These are phyloP conservation scores for Suricata suricatta DNA, from an alignment of 2,113 vertebrate species.

Conservation along the genomic window DNA sequence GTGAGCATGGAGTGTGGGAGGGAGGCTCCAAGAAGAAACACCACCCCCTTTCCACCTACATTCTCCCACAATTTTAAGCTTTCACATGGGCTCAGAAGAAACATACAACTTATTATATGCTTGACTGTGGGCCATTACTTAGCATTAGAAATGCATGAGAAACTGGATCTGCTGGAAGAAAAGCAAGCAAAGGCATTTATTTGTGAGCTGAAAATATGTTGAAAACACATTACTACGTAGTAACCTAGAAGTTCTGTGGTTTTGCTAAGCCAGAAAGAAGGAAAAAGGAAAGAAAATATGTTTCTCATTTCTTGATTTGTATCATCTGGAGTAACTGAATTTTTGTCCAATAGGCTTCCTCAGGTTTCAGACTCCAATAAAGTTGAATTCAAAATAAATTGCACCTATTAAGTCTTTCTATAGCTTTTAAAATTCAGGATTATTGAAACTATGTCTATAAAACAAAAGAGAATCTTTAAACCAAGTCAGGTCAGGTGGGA, in stretches of 20 bases:
- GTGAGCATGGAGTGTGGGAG: background rate
- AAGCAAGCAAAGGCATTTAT: slow-evolving; percentile 52
- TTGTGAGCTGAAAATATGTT: slow-evolving; percentile 45
- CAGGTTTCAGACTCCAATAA: background rate
- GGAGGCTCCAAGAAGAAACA: background rate
- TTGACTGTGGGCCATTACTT: background rate
- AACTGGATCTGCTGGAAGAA: slow-evolving; percentile 18
- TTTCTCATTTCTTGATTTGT: slow-evolving; percentile 60
- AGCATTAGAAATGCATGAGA: background rate
- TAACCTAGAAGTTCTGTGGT: slow-evolving; percentile 46
- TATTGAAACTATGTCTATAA: background rate
- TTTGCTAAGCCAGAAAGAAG: slow-evolving; percentile 49
- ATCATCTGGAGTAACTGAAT: slow-evolving; percentile 17
- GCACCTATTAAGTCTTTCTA: background rate
- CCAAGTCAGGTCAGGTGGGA: background rate
- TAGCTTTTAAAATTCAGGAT: background rate
- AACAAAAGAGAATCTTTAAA: background rate
- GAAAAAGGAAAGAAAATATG: slow-evolving; percentile 30
- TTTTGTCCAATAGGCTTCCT: background rate
- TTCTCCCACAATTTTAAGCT: background rate
- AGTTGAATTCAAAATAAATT: slow-evolving; percentile 18
- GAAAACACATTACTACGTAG: slow-evolving; percentile 43
- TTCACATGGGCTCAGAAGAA: background rate
- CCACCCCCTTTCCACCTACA: background rate
- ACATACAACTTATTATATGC: background rate